These are phyloP conservation scores for Psilopogon haemacephalus DNA, from an alignment of 2,113 vertebrate genomes.

Conservation along the genomic window DNA sequence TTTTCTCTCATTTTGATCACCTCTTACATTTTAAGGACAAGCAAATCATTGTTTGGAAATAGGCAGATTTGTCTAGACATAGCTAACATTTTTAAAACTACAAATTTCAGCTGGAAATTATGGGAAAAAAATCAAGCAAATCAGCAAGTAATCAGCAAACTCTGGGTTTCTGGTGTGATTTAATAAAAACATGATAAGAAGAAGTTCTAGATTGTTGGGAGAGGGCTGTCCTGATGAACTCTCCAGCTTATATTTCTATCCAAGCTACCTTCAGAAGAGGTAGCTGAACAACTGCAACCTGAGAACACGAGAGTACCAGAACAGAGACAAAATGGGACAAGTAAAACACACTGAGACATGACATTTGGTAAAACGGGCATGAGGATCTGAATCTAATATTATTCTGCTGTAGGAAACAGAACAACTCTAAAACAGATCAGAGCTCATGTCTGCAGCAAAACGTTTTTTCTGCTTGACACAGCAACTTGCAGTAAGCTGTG, in stretches of 20 bases:
- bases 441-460: neutral
- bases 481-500: neutral
- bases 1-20: neutral
- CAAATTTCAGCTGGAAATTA: neutral
- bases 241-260: neutral
- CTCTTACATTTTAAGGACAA: neutral
- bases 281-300: constrained; percentile 1
- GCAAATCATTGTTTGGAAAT: neutral
- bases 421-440: neutral
- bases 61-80: neutral
- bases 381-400: neutral
- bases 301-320: neutral
- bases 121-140: too few relatives aligned
- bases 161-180: neutral
- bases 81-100: neutral
- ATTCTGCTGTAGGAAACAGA: neutral
- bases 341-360: neutral
- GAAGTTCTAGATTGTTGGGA: neutral
- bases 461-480: neutral
- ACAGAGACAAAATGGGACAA: neutral
- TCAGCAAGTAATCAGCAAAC: neutral
- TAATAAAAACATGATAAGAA: neutral
- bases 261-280: neutral
- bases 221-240: neutral
- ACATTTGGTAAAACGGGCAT: neutral